Conservation (phyloP, 1,140 invertebrate species). For the Drosophila burlai region DNA sequence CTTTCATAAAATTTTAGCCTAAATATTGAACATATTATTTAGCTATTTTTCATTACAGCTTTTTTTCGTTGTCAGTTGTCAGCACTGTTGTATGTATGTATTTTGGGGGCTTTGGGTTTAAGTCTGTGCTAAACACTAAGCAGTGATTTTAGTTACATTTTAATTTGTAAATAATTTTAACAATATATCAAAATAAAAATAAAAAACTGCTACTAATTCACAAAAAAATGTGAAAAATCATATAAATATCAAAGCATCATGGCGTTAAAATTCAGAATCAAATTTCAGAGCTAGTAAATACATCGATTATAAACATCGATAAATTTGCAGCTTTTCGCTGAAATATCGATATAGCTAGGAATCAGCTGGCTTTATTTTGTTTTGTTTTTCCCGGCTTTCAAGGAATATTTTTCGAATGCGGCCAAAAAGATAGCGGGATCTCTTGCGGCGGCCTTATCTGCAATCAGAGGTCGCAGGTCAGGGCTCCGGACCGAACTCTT, state of each 20-base stretch:
- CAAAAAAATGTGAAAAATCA: no score
- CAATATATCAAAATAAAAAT: no score
- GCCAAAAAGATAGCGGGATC: constrained; percentile 23
- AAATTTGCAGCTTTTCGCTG: background rate
- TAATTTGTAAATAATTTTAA: background rate
- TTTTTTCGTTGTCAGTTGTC: no score
- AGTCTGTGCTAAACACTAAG: background rate
- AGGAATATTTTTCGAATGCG: constrained; percentile 18
- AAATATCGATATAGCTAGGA: background rate
- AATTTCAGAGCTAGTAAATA: background rate
- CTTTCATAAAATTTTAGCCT: background rate
- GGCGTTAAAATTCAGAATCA: background rate
- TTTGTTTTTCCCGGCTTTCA: constrained; percentile 11
- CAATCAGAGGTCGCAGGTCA: constrained; percentile 9
- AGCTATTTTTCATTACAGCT: background rate
- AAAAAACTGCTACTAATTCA: no score
- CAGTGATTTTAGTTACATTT: background rate
- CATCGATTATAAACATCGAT: background rate
- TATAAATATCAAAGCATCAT: background rate
- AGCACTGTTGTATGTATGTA: background rate
- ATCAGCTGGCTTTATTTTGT: background rate
- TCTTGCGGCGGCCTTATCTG: constrained; percentile 24
- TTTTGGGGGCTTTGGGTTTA: background rate
- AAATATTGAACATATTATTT: background rate
- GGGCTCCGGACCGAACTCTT: background rate